Base-by-base conservation (phyloP, 2,797 vertebrate genomes). In the Borostomias antarcticus region DNA sequence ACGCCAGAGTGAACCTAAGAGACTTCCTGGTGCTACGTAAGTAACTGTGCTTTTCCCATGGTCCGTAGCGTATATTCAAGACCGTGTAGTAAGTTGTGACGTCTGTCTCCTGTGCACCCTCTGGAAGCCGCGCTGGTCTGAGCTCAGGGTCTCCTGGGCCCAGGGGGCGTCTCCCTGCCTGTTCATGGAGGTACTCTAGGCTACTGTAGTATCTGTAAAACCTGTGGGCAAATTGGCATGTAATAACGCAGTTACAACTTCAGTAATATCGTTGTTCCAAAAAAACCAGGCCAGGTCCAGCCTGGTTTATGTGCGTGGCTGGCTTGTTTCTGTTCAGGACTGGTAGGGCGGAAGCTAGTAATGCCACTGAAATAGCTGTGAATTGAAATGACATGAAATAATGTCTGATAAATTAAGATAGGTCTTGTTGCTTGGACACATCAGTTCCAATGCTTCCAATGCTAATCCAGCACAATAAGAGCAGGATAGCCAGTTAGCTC, bases 1-100 rank as follows among this genome's bases (percentile, higher is more conserved):
- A 48, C 28, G 48, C 51, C 53, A 62, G 10, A 53, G 58, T 35
- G 48, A 29, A 15, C 21, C 30, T 19, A 15, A 50, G 58, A 66
- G 45, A 33, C 57, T 47, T 37, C 43, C 5, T 48, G 47, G 28
- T 52, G 28, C 47, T 32, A 25, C 33, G 35, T 40, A 54, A 62
- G 33, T 40, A 23, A 63, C 32, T 45, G 58, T 61, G 54, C 45
- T 21, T 57, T 45, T 30, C 40, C n/a, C n/a, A n/a, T 33, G 26
- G 28, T 2, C 40, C 19, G 23, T n/a, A n/a, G n/a, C n/a, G 25
- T 62, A 62, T 51, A 50, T 62, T 40, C 19, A 30, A 29, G 60
- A 28, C 29, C 43, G 57, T 50, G 53, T 58, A 58, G 64, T 48
- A 48, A 21, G 54, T 21, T 43, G 40, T 57, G 28, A 21, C 19